Evolutionary conservation across 1,140 invertebrate genomes (phyloP).

Genomic region (Cyphomyrmex costatus): DNA sequence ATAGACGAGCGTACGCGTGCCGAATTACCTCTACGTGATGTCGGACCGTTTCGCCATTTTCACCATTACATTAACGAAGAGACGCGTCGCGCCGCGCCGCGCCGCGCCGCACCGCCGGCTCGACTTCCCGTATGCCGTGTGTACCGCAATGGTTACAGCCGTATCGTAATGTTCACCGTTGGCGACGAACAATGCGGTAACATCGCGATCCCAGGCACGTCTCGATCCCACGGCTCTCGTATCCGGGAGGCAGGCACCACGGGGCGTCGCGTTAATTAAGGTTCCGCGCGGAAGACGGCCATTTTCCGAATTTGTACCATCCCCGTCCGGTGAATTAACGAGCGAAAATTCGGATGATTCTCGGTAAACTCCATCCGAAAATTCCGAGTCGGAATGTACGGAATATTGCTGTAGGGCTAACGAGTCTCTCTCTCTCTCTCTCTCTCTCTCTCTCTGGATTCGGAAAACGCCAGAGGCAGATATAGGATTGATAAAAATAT

Average conservation of each 20-base stretch:
- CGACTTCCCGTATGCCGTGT: constrained; percentile 69
- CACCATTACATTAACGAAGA: constrained; percentile 85
- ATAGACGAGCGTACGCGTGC: constrained; percentile 85
- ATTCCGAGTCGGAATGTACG: not conserved
- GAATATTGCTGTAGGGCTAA: not conserved
- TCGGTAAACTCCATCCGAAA: not conserved
- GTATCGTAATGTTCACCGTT: constrained; percentile 78
- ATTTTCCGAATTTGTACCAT: constrained; percentile 69
- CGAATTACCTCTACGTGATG: constrained; percentile 87
- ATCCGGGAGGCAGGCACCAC: constrained; percentile 36
- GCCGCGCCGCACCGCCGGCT: constrained; percentile 66
- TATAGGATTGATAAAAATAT: not conserved
- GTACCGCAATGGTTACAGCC: constrained; percentile 70
- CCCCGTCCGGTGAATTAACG: constrained; percentile 18
- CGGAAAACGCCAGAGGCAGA: not conserved
- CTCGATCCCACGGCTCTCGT: constrained; percentile 74
- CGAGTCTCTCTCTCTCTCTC: not conserved
- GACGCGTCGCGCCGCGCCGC: constrained; percentile 74
- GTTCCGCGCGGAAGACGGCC: constrained; percentile 70
- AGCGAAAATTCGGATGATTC: constrained; percentile 13
- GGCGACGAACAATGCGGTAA: constrained; percentile 76
- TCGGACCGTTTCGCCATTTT: constrained; percentile 86
- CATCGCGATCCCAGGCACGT: constrained; percentile 84
- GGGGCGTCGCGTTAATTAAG: constrained; percentile 71
- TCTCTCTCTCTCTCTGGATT: not conserved